Evolutionary conservation across 2,888 invertebrate genomes (phyloP), one percentile per base, ranked within the genome.

Genomic region (Nephrotoma guestfalica): DNA sequence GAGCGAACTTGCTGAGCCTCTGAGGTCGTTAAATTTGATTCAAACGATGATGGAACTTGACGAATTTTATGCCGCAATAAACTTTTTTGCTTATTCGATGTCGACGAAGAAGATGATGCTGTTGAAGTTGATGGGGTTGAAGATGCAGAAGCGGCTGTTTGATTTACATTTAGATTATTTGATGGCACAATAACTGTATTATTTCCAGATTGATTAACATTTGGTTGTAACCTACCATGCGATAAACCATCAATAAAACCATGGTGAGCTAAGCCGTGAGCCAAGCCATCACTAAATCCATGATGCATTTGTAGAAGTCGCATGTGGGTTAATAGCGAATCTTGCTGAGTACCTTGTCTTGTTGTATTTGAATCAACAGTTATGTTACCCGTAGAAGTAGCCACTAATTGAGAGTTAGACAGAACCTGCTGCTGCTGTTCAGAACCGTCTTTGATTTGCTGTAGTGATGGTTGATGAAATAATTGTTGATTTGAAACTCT

Each of bases 401-500:
- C 87, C 86, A 88, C 90, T 45, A 91, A 88, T 47, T 41, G 85
- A 43, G 85, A 85, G 9, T 85, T 85, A 11, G 85, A 11, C 3
- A 85, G n/a, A 9, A 86, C 43, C 13, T 87, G 83, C 11, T 87
- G 86, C 15, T 83, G 41, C 40, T 91, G 91, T 43, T 91, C 91
- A 13, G 87, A 86, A 86, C 90, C 90, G 85, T 91, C 91, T 40
- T 90, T 90, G 11, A 88, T 87, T 83, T 88, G 88, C 88, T 88
- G 87, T 89, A 89, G 43, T 88, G 91, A 91, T 86, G 91, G 91
- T 88, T 91, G 91, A 88, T 92, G 91, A 87, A 91, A 90, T 86
- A 91, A 88, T 88, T 93, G 93, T 88, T 93, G 93, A 86, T 92
- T 92, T 47, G 93, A 91, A 87, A 93, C 93, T 57, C 93, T 91